These are phyloP conservation scores for Tenualosa ilisha DNA, from an alignment of 2,797 vertebrate species.

Conservation along the genomic window DNA sequence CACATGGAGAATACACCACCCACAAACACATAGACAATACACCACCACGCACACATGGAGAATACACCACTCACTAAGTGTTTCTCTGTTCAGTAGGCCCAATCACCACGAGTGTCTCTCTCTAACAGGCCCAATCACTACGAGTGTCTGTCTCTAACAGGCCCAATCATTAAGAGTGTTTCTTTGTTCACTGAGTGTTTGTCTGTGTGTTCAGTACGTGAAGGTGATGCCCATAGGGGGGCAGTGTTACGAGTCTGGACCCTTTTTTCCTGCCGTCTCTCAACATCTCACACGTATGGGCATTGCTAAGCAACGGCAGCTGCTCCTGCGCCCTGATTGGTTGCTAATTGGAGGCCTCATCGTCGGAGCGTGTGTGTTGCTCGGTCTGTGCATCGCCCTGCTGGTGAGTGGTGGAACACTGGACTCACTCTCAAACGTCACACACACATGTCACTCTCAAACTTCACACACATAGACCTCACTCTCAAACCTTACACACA, in stretches of 20 bases:
- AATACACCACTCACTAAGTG: neutral
- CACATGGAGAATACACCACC: neutral
- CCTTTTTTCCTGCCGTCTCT: slow-evolving; percentile 81
- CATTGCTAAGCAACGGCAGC: slow-evolving; percentile 69
- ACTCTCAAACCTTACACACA: no score
- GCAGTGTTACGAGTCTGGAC: slow-evolving; percentile 81
- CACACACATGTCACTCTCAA: no score
- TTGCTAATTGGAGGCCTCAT: slow-evolving; percentile 71
- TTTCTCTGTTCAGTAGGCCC: no score
- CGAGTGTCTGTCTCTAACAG: no score
- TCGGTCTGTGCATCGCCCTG: slow-evolving; percentile 74
- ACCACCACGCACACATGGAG: no score
- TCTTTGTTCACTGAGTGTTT: neutral
- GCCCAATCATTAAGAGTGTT: no score
- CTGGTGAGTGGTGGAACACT: slow-evolving; percentile 69
- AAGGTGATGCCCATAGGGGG: slow-evolving; percentile 80
- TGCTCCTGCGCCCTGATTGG: slow-evolving; percentile 80
- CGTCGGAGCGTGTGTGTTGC: slow-evolving; percentile 71
- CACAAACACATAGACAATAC: neutral
- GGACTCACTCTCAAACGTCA: neutral
- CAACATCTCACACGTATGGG: slow-evolving; percentile 80
- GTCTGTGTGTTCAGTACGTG: slow-evolving; percentile 73
- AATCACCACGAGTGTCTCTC: no score
- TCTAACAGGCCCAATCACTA: no score
- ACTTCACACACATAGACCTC: no score